A percentile compares a stretch with the other conserved stretches of the same genome.
Evolutionary conservation across 92 coral and sea anemone species (phyloP).

Genomic region (Heliopora coerulea): DNA sequence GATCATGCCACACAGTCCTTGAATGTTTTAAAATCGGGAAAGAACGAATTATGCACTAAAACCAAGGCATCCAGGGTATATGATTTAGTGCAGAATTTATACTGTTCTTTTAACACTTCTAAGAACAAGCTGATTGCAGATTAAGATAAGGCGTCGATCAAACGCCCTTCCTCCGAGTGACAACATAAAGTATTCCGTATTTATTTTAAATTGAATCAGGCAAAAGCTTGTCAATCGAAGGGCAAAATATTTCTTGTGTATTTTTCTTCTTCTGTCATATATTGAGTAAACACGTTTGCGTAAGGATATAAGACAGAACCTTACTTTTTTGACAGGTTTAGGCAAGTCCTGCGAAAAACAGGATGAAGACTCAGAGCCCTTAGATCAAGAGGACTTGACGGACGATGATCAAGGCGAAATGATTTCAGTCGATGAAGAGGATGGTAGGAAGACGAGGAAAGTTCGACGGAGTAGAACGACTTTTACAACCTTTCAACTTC

Average conservation of each 20-base stretch:
- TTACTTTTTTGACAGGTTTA: neutral
- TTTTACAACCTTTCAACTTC: constrained; percentile 92
- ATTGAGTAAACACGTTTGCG: neutral
- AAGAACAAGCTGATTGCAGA: too few relatives aligned
- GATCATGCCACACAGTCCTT: too few relatives aligned
- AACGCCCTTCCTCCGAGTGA: neutral
- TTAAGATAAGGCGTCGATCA: neutral
- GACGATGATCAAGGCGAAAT: constrained; percentile 22
- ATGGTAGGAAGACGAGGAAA: constrained; percentile 70
- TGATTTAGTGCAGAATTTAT: too few relatives aligned
- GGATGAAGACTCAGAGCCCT: neutral
- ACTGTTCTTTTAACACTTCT: too few relatives aligned
- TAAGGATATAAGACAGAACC: neutral
- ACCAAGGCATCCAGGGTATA: too few relatives aligned
- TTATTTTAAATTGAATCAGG: neutral
- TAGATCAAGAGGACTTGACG: constrained; percentile 4
- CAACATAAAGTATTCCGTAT: neutral
- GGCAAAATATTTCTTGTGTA: neutral
- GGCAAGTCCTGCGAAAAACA: neutral
- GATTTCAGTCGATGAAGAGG: constrained; percentile 29
- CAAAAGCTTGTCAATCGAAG: neutral
- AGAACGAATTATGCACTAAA: too few relatives aligned
- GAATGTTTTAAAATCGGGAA: too few relatives aligned
- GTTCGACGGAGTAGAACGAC: constrained; percentile 93
- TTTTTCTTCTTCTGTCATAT: too few relatives aligned